Base-by-base conservation (phyloP, 2,888 invertebrate genomes). In the Tachina grossa region DNA sequence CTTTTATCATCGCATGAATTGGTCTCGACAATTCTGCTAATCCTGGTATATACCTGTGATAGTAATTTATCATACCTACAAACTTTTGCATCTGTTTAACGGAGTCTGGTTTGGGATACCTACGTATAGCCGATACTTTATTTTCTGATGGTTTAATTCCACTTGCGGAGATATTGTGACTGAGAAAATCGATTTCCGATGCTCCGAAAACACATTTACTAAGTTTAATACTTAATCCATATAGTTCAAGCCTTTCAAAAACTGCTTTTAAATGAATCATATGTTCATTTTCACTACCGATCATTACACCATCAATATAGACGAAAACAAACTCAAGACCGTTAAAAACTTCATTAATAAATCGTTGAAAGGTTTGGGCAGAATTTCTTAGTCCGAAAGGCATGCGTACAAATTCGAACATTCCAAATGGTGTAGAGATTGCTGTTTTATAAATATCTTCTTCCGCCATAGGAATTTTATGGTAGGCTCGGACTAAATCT, bases 31-130 rank as follows among this genome's bases (percentile, higher is more conserved):
- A 22, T 22, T 22, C 2, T 2, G 22, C 22, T 22, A 22, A 22
- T 22, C 22, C 2, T 22, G 22, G 22, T 22, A 22, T 22, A 22
- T 53, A 19, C 6, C n/a, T 68, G 9, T 39, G 66, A 9, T 49
- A 66, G 13, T 66, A 31, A 66, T 47, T 66, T n/a, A 49, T 49
- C 66, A 66, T 49, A 14, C 66, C n/a, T 4, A 51, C 3, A 66
- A 66, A 51, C 39, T 66, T 66, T n/a, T 66, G 51, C 3, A 66
- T n/a, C 5, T 14, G 66, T 31, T 51, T 66, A 31, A 66, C 65
- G 6, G 19, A 41, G 13, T 53, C 41, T 41, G 59, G 59, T 13
- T 10, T 3, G 9, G 39, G n/a, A 41, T 10, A 59, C n/a, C 16
- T 59, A 2, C 59, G 59, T 9, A 59, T n/a, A n/a, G 59, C 39